Base-by-base conservation (phyloP, 1,140 invertebrate species). In the Drosophila elegans region DNA sequence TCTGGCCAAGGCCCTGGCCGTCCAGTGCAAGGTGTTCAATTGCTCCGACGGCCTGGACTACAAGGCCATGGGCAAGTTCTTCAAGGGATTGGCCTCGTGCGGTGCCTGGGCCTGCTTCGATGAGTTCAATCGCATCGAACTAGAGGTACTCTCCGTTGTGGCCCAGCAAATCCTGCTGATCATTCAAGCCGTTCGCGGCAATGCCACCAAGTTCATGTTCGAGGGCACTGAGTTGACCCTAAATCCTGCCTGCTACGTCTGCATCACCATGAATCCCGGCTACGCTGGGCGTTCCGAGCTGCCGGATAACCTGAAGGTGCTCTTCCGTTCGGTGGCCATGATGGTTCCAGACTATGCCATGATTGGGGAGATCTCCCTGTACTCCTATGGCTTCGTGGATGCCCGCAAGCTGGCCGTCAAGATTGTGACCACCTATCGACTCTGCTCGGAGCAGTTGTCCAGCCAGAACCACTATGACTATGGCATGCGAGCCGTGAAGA, bases 31-130 rank as follows among this genome's bases (percentile, higher is more conserved):
- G 1, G 97, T 98, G 0, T 98, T 98, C 92, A 98, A 98, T 92
- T 98, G 97, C 82, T 98, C 97, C 0, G 97, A 98, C 88, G 97
- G 97, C n/a, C 93, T 98, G 46, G 97, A 98, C 92, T 98, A 97
- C 91, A 97, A 98, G 86, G 97, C 97, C 34, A 97, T 99, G 95
- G 97, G 97, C 27, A 98, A 98, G 93, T 97, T 96, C 93, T 97
- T 97, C 81, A 97, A 96, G 92, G 97, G 97, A 21, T 91, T 98
- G 3, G 97, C 97, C 6, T 96, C 97, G 4, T 96, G 94, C 13
- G 98, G 98, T 0, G 97, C 97, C 0, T 98, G 97, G 97, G 97
- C 96, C 0, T 98, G 98, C 91, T 98, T 99, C 84, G 98, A 99
- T 84, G 98, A 98, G 93, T 98, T 99, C 90, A 98, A 98, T 91